Conservation (phyloP, 2,797 vertebrate species). For the Phylloscopus collybita region DNA sequence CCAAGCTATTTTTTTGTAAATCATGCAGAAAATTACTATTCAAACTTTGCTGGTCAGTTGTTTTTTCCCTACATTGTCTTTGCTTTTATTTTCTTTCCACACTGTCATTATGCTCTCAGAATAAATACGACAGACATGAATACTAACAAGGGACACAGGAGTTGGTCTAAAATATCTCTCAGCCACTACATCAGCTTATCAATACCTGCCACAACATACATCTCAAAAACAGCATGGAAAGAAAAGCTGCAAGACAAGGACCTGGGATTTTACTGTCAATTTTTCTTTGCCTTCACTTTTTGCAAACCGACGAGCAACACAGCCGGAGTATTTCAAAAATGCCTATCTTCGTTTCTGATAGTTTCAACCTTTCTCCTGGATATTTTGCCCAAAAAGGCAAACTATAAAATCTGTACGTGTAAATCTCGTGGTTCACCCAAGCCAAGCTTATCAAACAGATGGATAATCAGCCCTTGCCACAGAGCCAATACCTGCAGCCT, state of each 20-base stretch:
- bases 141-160: slow-evolving; percentile 20
- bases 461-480: not conserved
- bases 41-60: slow-evolving; percentile 16
- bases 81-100: not conserved
- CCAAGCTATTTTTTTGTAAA: slow-evolving; percentile 3
- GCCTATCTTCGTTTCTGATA: not conserved
- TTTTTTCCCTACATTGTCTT: slow-evolving; percentile 1
- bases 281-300: not conserved
- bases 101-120: slow-evolving; percentile 21
- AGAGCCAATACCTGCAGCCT: not conserved
- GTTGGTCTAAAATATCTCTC: slow-evolving; percentile 4
- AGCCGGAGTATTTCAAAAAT: not conserved
- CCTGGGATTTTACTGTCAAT: not conserved
- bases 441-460: not conserved
- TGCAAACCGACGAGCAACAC: not conserved
- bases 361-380: not conserved
- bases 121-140: slow-evolving; percentile 34
- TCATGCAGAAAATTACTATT: slow-evolving; percentile 8
- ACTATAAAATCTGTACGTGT: fast-evolving
- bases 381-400: not conserved
- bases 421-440: not conserved
- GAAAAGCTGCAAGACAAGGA: not conserved
- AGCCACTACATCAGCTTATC: not conserved
- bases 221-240: not conserved
- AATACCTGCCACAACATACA: not conserved